Evolutionary conservation across 2,888 invertebrate genomes (phyloP).

Genomic region (Suillia variegata): DNA sequence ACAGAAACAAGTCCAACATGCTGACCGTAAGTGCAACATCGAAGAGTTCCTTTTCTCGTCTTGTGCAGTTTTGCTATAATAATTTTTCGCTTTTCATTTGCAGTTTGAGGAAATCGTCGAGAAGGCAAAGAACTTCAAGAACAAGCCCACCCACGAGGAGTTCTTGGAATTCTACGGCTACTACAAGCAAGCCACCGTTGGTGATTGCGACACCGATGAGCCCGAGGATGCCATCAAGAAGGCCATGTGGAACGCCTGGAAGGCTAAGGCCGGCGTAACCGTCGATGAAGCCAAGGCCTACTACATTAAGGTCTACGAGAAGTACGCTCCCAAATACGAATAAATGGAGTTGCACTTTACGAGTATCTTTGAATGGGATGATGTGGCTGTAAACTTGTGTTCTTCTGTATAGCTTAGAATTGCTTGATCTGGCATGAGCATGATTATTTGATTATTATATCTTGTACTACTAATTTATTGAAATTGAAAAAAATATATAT

Average conservation of each 20-base stretch:
- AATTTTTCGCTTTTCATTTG: background rate
- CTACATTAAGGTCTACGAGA: conserved; percentile 75
- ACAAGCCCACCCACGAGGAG: conserved; percentile 77
- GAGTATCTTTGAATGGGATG: too few species aligned
- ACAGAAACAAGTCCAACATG: conserved; percentile 37
- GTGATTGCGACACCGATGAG: conserved; percentile 80
- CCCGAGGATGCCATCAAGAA: conserved; percentile 90
- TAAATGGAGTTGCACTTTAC: conserved; percentile 30
- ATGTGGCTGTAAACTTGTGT: too few species aligned
- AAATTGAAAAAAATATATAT: too few species aligned
- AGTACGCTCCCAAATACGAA: conserved; percentile 64
- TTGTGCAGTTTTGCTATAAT: background rate
- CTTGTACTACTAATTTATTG: too few species aligned
- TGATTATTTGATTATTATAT: too few species aligned
- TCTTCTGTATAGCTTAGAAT: too few species aligned
- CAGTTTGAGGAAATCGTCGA: conserved; percentile 78
- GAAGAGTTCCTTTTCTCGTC: background rate
- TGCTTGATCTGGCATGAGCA: too few species aligned
- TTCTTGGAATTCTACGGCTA: conserved; percentile 81
- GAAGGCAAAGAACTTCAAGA: conserved; percentile 74
- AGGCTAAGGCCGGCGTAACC: conserved; percentile 76
- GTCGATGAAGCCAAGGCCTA: conserved; percentile 80
- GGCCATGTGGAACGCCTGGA: conserved; percentile 95
- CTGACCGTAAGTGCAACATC: conserved; percentile 44
- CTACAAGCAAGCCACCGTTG: conserved; percentile 82